These are phyloP conservation scores for Smutsia gigantea DNA, from an alignment of 2,797 vertebrate species.

Conservation along the genomic window DNA sequence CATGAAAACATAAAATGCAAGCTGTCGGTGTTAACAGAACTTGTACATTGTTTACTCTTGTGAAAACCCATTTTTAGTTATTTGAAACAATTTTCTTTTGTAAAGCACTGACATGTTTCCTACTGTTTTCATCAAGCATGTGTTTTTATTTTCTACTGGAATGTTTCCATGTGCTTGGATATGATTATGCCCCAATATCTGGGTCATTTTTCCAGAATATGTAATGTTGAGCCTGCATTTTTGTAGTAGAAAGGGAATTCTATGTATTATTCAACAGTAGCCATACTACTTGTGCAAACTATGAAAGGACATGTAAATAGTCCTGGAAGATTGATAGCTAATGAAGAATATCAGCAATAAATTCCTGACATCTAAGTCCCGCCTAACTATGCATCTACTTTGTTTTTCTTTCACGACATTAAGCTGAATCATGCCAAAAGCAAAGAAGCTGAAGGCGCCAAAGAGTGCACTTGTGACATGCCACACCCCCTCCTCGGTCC, in stretches of 20 bases:
- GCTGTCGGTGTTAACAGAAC: constrained; percentile 33
- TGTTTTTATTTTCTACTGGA: constrained; percentile 58
- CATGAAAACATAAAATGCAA: constrained; percentile 44
- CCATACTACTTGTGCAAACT: neutral
- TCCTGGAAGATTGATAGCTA: neutral
- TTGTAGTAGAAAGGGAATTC: neutral
- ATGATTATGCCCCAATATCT: constrained; percentile 13
- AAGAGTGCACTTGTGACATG: neutral
- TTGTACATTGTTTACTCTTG: neutral
- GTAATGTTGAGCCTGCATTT: constrained; percentile 26
- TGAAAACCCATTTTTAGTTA: constrained; percentile 41
- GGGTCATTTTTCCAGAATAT: constrained; percentile 16
- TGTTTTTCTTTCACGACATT: constrained; percentile 3
- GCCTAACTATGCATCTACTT: neutral
- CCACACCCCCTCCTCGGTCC: neutral
- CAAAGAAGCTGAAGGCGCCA: neutral
- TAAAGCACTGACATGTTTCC: constrained; percentile 25
- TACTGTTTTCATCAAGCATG: neutral
- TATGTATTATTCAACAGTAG: neutral
- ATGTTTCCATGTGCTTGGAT: neutral
- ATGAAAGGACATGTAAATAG: neutral
- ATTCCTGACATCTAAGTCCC: neutral
- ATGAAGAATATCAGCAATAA: neutral
- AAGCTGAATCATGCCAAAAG: neutral
- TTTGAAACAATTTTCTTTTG: constrained; percentile 61